Base-by-base conservation (phyloP, 2,888 invertebrate species). In the Blastobasis lacticolella region DNA sequence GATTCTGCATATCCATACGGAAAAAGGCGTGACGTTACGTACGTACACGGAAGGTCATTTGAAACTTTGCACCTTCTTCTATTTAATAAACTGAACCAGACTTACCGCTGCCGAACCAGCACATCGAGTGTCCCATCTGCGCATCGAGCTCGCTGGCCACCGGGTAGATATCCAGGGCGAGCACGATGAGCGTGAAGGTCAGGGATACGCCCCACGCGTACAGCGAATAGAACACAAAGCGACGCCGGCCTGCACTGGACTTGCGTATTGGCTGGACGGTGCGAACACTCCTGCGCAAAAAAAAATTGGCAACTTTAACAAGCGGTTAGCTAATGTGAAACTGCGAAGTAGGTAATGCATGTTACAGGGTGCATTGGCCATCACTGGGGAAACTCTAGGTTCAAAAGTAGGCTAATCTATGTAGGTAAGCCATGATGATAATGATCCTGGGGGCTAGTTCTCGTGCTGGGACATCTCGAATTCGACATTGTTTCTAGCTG, bases 171-270 rank as follows among this genome's bases (percentile, higher is more conserved):
- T 92, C 92, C 51, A 91, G 73, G 3, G 90, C 66, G 49, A 90
- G 87, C 52, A 91, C 90, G 6, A 88, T 68, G 7, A 81, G 59
- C 0, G 92, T 91, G 43, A 94, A 70, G 0, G 89, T 41, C 4
- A 90, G 66, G 0, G 94, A 90, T 7, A 91, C 63, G 4, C 92
- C 91, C 94, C 94, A 95, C 1, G 94, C 93, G 70, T 94, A 94
- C 1, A 91, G 46, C 0, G 92, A 92, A 71, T 94, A 95, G 67
- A 87, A 81, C 4, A 91, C 51, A 67, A 94, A 93, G 54, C 91
- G 89, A 47, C 89, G 90, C 40, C 83, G 66, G 55, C 90, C 90
- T 1, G 87, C 80, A 46, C 73, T 74, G 23, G 79, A 73, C 58
- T 82, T 85, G 57, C 81, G 76, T 62, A 88, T 69, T 1, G 84